Base-by-base conservation (phyloP, 1,140 invertebrate species). In the Calliopsis andreniformis region DNA sequence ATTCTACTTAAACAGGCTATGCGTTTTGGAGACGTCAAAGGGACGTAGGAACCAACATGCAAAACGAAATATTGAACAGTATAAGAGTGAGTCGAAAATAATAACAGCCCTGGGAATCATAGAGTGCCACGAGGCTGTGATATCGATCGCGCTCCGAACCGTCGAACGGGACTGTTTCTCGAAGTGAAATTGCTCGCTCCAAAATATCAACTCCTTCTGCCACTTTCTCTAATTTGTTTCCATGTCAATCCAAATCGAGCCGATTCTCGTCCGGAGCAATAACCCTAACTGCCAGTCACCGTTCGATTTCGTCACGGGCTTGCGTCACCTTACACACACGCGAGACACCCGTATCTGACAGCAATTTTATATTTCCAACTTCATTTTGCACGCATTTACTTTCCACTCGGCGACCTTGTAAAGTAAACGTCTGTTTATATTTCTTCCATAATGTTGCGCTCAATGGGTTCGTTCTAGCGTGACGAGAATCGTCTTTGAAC, bases 191-290 rank as follows among this genome's bases (percentile, higher is more conserved):
- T 39, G 3, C 35, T 10, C 3, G 35, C 35, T 39, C 35, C 35
- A 39, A 39, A 39, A 39, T 39, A 39, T 10, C 35, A 39, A 10
- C 35, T 39, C 35, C 35, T 39, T 39, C 35, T 39, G 23, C 16
- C 35, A 53, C 58, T 62, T 61, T 73, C 51, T 45, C 49, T 3
- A 10, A 23, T 2, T 42, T 30, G 39, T 45, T 42, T 58, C 3
- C 1, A 14, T 20, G 51, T n/a, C 35, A 14, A 59, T 45, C 39
- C 2, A 25, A 67, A 39, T 58, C n/a, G n/a, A 23, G 28, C 0
- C 59, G 63, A 66, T 75, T 28, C n/a, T n/a, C 28, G 42, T 56
- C 23, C 23, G 72, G 72, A 42, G 64, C 72, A 59, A 68, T 69
- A 59, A 76, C 64, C 42, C 45, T 51, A 42, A 14, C 32, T 28